Percentiles rank a stretch among this genome's conserved stretches.
Conservation (phyloP, 2,797 vertebrate genomes). For the Fundulus diaphanus region DNA sequence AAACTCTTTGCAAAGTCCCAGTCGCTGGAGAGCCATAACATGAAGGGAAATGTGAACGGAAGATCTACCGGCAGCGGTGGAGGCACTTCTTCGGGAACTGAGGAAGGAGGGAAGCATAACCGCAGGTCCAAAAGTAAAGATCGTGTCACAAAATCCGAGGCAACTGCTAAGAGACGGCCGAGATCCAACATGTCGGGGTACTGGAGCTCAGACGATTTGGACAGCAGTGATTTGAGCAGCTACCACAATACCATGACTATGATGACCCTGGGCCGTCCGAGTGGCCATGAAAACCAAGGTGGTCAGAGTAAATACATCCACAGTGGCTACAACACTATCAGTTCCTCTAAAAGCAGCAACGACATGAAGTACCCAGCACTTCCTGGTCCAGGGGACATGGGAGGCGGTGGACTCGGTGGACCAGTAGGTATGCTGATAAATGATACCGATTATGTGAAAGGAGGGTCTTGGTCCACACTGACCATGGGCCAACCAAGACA, state of each 20-base stretch:
- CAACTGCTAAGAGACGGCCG: constrained; percentile 89
- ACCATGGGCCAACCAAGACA: constrained; percentile 95
- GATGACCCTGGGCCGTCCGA: constrained; percentile 90
- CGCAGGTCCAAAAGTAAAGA: constrained; percentile 98
- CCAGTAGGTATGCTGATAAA: constrained; percentile 77
- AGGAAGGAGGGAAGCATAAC: constrained; percentile 88
- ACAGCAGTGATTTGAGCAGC: constrained; percentile 91
- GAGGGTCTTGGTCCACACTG: constrained; percentile 95
- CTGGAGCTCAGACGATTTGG: constrained; percentile 98
- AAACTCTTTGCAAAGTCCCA: constrained; percentile 98
- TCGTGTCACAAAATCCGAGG: constrained; percentile 89
- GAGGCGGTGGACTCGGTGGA: constrained; percentile 74
- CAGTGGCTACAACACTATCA: constrained; percentile 97
- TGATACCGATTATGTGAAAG: constrained; percentile 91
- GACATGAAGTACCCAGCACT: constrained; percentile 88
- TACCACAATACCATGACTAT: constrained; percentile 90
- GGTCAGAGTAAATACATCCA: constrained; percentile 87
- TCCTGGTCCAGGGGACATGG: constrained; percentile 79
- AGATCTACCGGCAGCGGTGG: constrained; percentile 78
- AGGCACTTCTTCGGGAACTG: constrained; percentile 82
- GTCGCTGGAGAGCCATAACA: constrained; percentile 90
- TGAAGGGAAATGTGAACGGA: constrained; percentile 91
- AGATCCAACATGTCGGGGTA: constrained; percentile 98
- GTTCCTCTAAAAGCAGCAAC: constrained; percentile 92
- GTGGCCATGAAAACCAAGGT: constrained; percentile 67